These are phyloP conservation scores for Epizoanthus ramosus DNA, from an alignment of 92 coral and sea anemone species.

Conservation along the genomic window DNA sequence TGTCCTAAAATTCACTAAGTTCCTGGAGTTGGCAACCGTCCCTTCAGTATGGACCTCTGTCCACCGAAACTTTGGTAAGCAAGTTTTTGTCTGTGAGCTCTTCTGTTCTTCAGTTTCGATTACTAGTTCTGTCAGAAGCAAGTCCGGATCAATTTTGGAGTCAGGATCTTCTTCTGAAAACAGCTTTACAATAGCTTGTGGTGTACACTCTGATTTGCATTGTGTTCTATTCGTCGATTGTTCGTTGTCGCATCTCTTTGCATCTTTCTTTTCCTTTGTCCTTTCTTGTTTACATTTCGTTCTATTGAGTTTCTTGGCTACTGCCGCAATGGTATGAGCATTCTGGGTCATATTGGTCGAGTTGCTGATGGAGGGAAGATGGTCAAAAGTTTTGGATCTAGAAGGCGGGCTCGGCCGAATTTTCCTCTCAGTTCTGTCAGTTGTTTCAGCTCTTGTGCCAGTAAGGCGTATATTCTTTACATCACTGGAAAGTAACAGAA, in stretches of 20 bases:
- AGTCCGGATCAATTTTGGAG: not conserved
- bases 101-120: not conserved
- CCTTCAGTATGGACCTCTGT: slow-evolving; percentile 24
- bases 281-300: not conserved
- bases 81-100: not conserved
- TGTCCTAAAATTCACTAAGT: slow-evolving; percentile 47
- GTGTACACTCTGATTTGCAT: not conserved
- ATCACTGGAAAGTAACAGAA: slow-evolving; percentile 44
- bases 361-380: slow-evolving; percentile 47
- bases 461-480: slow-evolving; percentile 69
- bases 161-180: not conserved
- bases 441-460: slow-evolving; percentile 63
- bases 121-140: not conserved
- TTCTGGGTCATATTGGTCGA: slow-evolving; percentile 31
- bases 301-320: slow-evolving; percentile 1
- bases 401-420: slow-evolving; percentile 27
- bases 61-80: slow-evolving; percentile 25
- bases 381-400: slow-evolving; percentile 36
- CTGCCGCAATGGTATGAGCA: slow-evolving; percentile 13
- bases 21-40: slow-evolving; percentile 36
- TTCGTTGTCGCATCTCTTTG: not conserved
- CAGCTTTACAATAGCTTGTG: not conserved
- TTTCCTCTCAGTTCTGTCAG: slow-evolving; percentile 45
- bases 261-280: not conserved
- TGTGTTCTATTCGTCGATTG: not conserved